A percentile compares a stretch with the other conserved stretches of the same genome.
These are phyloP conservation scores for Euphonia xanthogaster DNA, from an alignment of 2,797 vertebrate genomes.

Conservation along the genomic window DNA sequence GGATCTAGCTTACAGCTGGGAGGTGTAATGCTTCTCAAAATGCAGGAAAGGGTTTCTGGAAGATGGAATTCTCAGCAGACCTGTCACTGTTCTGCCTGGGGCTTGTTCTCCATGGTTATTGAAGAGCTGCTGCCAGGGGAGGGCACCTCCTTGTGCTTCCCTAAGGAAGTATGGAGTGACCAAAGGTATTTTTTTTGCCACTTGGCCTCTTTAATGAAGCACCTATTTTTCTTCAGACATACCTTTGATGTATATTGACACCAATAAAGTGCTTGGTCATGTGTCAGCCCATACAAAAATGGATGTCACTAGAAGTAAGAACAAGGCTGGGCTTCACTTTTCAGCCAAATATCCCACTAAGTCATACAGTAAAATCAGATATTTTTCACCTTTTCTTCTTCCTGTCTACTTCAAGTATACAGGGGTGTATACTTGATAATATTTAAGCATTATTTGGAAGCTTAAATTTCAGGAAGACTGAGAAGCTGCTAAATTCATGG, in stretches of 20 bases:
- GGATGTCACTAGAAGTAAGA: neutral
- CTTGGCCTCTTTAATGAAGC: neutral
- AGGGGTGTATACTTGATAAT: neutral
- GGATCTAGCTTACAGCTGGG: neutral
- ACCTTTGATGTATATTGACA: neutral
- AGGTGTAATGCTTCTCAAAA: neutral
- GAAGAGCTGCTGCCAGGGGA: neutral
- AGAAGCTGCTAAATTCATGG: neutral
- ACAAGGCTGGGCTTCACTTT: neutral
- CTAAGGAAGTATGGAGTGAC: neutral
- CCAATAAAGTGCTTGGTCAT: rapidly evolving
- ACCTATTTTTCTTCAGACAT: rapidly evolving
- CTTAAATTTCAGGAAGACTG: neutral
- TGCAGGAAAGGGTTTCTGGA: neutral
- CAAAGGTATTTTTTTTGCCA: neutral
- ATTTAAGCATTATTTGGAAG: neutral
- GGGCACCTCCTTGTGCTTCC: neutral
- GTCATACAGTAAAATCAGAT: neutral
- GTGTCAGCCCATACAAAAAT: neutral
- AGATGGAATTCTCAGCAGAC: neutral
- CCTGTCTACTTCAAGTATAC: neutral
- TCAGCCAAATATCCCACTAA: neutral
- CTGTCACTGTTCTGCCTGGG: rapidly evolving
- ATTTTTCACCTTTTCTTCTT: neutral
- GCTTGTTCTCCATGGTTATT: rapidly evolving